Evolutionary conservation across 2,113 vertebrate species (phyloP), one percentile per base, ranked within the genome.

Genomic region (Coracopsis vasa): DNA sequence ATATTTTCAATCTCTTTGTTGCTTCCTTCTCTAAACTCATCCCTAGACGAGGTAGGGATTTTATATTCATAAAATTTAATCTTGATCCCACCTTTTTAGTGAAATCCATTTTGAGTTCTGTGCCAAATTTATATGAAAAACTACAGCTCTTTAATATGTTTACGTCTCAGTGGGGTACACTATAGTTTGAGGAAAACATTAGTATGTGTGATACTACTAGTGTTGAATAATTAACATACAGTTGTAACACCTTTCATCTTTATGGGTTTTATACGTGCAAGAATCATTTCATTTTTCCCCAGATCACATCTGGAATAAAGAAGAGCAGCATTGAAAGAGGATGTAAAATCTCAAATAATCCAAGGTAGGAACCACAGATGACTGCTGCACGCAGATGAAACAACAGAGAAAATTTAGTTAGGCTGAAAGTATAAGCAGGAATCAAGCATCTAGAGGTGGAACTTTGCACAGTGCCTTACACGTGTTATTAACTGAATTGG

Each of bases 221-320:
- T 79, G 53, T 91, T 95, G 88, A 95, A 88, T 93, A 96, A 95
- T 95, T 96, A 89, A 89, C 28, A 25, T 75, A 44, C 23, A 42
- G 35, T 86, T 94, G 45, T 61, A 92, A 86, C 31, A 79, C 27
- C 48, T 89, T 94, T 94, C 72, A 80, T 95, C 42, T 89, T 85
- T 78, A 56, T 73, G 50, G 83, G 45, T 81, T 91, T 94, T 92
- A 66, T 47, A 2, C 48, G 62, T 31, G 37, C 62, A 87, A 72
- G 61, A 91, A 81, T 73, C 0, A 58, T 69, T 81, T 87, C 35
- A 48, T 51, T 95, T 86, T 71, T 92, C 65, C 60, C 44, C 62
- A 75, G 56, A 51, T 66, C 47, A 74, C 45, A 73, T 64, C 66
- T 86, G 67, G 58, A 91, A 89, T 93, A 79, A 75, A 84, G 29